Conservation (phyloP, 2,797 vertebrate species). For the Takifugu rubripes region DNA sequence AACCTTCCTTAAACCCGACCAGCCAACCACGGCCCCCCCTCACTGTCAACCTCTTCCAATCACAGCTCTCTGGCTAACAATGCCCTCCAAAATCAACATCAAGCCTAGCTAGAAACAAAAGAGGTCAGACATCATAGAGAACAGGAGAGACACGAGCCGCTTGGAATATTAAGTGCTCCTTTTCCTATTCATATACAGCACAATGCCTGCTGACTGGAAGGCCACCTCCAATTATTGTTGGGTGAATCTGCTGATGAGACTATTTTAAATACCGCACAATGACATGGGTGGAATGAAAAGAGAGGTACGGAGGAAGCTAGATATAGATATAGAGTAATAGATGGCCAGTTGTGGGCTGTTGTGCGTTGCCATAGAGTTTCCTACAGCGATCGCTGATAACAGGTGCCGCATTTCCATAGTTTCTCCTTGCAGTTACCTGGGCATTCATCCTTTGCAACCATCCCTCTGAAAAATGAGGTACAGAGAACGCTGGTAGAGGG, state of each 20-base stretch:
- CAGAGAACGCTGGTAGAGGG: constrained; percentile 39
- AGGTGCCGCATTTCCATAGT: constrained; percentile 44
- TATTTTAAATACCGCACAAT: constrained; percentile 69
- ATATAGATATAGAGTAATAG: constrained; percentile 17
- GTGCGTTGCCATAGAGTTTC: constrained; percentile 24
- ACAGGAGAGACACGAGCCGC: constrained; percentile 69
- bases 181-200: constrained; percentile 71
- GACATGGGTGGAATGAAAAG: constrained; percentile 55
- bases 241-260: constrained; percentile 75
- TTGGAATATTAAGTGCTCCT: constrained; percentile 72
- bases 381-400: constrained; percentile 31
- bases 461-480: constrained; percentile 58
- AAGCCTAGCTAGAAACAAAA: constrained; percentile 76
- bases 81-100: constrained; percentile 80
- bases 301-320: constrained; percentile 1
- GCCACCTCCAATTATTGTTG: constrained; percentile 75
- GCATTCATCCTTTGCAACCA: constrained; percentile 39
- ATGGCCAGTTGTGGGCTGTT: constrained; percentile 30
- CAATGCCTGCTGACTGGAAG: constrained; percentile 64
- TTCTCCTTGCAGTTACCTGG: constrained; percentile 54
- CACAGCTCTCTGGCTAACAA: constrained; percentile 70
- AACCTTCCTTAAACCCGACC: constrained; percentile 65
- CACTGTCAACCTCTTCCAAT: constrained; percentile 65
- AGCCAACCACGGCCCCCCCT: constrained; percentile 69
- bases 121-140: constrained; percentile 78